phyloP scores from a whole-genome alignment of 2,888 invertebrate genomes.

The Leucoma salicis region DNA sequence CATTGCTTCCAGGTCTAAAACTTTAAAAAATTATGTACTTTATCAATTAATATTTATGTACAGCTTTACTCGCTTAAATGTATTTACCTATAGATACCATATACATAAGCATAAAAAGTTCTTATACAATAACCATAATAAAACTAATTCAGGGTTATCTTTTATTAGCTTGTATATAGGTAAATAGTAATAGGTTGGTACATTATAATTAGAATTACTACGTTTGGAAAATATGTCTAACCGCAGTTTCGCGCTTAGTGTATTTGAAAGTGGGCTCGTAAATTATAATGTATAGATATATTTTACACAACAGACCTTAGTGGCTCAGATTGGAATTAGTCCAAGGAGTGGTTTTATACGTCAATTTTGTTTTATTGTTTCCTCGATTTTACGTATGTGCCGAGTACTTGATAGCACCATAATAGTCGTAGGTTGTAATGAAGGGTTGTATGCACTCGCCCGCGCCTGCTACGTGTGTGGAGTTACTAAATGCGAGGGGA shows the following conservation, averaged over 20 bases:
- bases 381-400: conserved; percentile 77
- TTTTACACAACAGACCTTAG: conserved; percentile 56
- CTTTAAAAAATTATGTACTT: too few relatives aligned
- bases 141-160: too few relatives aligned
- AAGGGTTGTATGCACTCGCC: conserved; percentile 73
- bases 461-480: conserved; percentile 55
- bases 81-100: too few relatives aligned
- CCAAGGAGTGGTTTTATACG: conserved; percentile 72
- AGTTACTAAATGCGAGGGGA: conserved; percentile 68
- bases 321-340: conserved; percentile 57
- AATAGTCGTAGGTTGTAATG: conserved; percentile 73
- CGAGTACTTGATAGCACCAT: conserved; percentile 75
- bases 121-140: too few relatives aligned
- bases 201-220: too few relatives aligned
- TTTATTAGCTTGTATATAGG: too few relatives aligned
- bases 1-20: too few relatives aligned
- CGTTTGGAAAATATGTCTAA: background rate
- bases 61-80: too few relatives aligned
- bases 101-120: too few relatives aligned
- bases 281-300: conserved; percentile 51
- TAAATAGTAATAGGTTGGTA: too few relatives aligned
- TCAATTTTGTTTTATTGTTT: conserved; percentile 77
- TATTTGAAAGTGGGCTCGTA: conserved; percentile 46
- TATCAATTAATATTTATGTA: too few relatives aligned
- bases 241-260: conserved; percentile 28